Evolutionary conservation across 2,797 vertebrate species (phyloP), one percentile per base, ranked within the genome.

Genomic region (Sciaenops ocellatus): DNA sequence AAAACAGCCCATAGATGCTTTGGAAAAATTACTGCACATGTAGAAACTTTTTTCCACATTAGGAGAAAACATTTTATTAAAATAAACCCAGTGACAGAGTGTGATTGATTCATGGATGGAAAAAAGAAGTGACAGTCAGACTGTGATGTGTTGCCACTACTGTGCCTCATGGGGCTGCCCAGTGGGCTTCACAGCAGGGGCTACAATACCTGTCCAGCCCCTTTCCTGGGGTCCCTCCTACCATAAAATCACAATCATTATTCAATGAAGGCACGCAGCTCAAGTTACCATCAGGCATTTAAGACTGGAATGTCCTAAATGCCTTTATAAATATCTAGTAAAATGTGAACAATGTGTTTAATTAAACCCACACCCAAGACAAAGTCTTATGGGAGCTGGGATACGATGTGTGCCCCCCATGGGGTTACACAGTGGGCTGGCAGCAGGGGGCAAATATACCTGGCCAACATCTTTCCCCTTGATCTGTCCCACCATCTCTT

Each of bases 181-280:
- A 66, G 26, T 85, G 82, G 80, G 80, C 66, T 47, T 87, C 89
- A 78, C 89, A 83, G 83, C 86, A 82, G 84, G 86, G 82, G 81
- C 80, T 68, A 78, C 64, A 74, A 83, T 72, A 88, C 79, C 85
- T 83, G 78, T 57, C 65, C 82, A 61, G 28, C 80, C 74, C 69
- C 44, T 85, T 75, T 82, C 70, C 80, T 71, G 68, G 54, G 67
- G 50, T 54, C 64, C 47, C 77, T 60, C 79, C 80, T 34, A 85
- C 82, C 85, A 89, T 87, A 89, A 92, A 89, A 89, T 84, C 83
- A 54, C 76, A 75, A 76, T 62, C 54, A 34, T 81, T 85, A 83
- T 80, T 83, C 55, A 59, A 24, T 61, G 54, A 76, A 48, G 50
- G 57, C 15, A 47, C 17, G 47, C 41, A 51, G 87, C 88, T 93